Conservation (phyloP, 2,797 vertebrate species). For the Catostomus latipinnis region DNA sequence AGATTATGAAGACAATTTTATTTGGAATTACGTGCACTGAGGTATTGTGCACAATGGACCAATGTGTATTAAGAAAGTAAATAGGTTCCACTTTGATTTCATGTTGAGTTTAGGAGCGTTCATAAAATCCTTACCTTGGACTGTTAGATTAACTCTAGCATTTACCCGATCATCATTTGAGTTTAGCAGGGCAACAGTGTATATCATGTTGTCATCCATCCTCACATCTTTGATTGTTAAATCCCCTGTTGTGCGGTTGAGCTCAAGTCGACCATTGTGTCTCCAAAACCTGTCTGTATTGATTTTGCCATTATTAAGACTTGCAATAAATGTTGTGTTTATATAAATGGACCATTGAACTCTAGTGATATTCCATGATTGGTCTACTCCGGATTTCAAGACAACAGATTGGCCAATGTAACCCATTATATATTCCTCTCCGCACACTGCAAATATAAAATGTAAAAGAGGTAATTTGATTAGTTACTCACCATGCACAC, state of each 20-base stretch:
- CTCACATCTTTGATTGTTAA: slow-evolving; percentile 57
- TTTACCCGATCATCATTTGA: rapidly evolving
- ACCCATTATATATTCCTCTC: rapidly evolving
- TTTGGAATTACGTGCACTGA: no score
- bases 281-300: rapidly evolving
- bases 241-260: slow-evolving; percentile 53
- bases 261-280: slow-evolving; percentile 46
- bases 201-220: slow-evolving; percentile 10
- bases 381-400: slow-evolving; percentile 37
- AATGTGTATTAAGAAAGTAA: neutral
- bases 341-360: slow-evolving; percentile 63
- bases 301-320: rapidly evolving
- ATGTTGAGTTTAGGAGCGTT: neutral
- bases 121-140: slow-evolving; percentile 59
- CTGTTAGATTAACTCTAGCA: slow-evolving; percentile 9
- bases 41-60: no score
- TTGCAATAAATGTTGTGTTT: slow-evolving; percentile 68
- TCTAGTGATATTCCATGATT: neutral
- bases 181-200: slow-evolving; percentile 5
- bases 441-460: neutral
- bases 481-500: neutral
- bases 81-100: neutral
- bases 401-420: slow-evolving; percentile 31
- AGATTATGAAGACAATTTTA: no score
- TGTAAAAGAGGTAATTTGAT: neutral